Conservation (phyloP, 2,113 vertebrate genomes). For the Halcyon senegalensis region DNA sequence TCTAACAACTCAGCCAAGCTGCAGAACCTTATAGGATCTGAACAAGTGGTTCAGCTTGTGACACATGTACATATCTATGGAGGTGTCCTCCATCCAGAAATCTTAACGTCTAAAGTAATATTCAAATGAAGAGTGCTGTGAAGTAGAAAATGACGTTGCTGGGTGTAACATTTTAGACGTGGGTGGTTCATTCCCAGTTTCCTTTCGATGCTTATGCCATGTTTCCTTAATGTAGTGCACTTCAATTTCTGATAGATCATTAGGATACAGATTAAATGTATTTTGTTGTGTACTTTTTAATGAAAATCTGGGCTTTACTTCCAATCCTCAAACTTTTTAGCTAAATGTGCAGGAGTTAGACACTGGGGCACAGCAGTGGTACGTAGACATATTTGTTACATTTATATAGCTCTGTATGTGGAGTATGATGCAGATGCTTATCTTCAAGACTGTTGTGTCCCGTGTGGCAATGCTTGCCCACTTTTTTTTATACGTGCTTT, state of each 20-base stretch:
- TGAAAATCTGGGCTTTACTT: background rate
- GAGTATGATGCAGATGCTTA: background rate
- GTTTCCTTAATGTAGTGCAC: background rate
- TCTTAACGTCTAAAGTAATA: background rate
- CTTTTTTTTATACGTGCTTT: background rate
- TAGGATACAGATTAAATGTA: background rate
- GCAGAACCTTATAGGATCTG: background rate
- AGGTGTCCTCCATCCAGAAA: background rate
- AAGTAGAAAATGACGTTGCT: background rate
- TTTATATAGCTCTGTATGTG: background rate
- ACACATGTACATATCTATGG: accelerated
- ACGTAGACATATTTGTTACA: background rate
- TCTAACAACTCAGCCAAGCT: background rate
- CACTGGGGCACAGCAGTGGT: background rate
- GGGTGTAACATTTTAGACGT: background rate
- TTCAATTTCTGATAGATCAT: background rate
- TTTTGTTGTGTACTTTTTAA: background rate
- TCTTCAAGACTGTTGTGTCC: background rate
- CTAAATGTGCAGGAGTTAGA: background rate
- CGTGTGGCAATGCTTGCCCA: background rate
- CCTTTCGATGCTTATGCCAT: background rate
- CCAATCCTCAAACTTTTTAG: background rate
- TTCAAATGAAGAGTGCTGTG: background rate
- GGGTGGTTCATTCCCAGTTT: background rate
- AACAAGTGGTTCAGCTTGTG: background rate